Base-by-base conservation (phyloP, 2,888 invertebrate species). In the Volucella inflata region DNA sequence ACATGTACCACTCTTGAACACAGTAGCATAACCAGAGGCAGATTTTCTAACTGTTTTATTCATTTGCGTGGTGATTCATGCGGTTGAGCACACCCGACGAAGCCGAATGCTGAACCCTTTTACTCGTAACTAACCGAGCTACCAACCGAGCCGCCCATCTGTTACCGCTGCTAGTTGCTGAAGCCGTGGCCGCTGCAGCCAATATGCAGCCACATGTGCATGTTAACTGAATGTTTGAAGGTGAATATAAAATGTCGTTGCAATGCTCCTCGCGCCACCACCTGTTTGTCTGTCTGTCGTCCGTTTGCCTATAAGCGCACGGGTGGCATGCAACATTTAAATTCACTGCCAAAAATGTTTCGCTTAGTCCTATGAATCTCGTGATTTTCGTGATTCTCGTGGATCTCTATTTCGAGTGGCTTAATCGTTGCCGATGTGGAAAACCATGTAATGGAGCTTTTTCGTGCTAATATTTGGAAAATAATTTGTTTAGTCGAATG, bases 11-110 rank as follows among this genome's bases (percentile, higher is more conserved):
- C 74, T 53, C 12, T 65, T n/a, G 14, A 53, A 46, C 57, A 65
- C 44, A 53, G 64, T 50, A 71, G 71, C 80, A 77, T 62, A 67
- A 77, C 85, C 72, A 77, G 64, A n/a, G 81, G 76, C 81, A 72
- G 72, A 81, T 85, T 85, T 85, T 85, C 81, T 74, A 81, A 80
- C 85, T 81, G 80, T 85, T 85, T 85, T 85, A 85, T 85, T 85
- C 85, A 85, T 85, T 85, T 81, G 81, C 71, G 85, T 59, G 85
- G 85, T 64, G 72, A 71, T 75, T 81, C 67, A 62, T 77, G 85
- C 51, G 85, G 85, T 77, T 85, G 76, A 81, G 76, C 81, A 72
- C 46, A 76, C 50, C 68, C 76, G 65, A 80, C 65, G 42, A 36
- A 53, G 57, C 51, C 55, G 76, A 30, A 17, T 62, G 36, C 21